Base-by-base conservation (phyloP, 2,797 vertebrate species). In the Acanthiza pusilla region DNA sequence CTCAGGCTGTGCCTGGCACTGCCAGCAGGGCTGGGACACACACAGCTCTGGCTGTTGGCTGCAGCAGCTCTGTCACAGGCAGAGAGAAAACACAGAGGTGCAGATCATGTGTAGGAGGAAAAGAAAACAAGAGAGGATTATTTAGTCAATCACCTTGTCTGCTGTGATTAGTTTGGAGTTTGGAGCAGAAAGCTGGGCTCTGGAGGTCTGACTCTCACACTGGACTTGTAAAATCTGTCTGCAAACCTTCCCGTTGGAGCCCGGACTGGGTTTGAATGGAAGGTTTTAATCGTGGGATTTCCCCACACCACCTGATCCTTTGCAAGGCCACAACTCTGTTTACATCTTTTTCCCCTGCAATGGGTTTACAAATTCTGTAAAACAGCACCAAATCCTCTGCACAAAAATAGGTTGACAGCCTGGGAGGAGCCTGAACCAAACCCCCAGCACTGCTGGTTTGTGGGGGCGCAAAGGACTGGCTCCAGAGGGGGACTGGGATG, bases 391-490 rank as follows among this genome's bases (percentile, higher is more conserved):
- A 91, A 72, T 77, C 43, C 71, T 65, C 63, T 30, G 34, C 47
- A 14, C 47, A 23, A 48, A 4, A 48, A 12, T 29, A 63, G 68
- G 29, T 65, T 94, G 79, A 47, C 55, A 76, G 75, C 61, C 26
- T 0, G 3, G 42, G 55, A 61, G 27, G 36, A 87, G 60, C 42
- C 40, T 7, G 26, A 65, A 27, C 30, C n/a, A 42, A 85, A 36
- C 3, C 1, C 5, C 6, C 0, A 58, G 40, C 36, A 3, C 8
- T 13, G 27, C 26, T 58, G 4, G 0, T 42, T 22, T 47, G 29
- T 50, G 51, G 30, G 55, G 63, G 48, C 19, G 30, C 5, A 16
- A 20, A 65, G 45, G 42, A 8, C 54, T 17, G 73, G 22, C 34
- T 68, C 25, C 66, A 66, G 57, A 23, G 0, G 7, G 26, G 61